Evolutionary conservation across 1,140 invertebrate species (phyloP).

Genomic region (Saxidomus purpurata): DNA sequence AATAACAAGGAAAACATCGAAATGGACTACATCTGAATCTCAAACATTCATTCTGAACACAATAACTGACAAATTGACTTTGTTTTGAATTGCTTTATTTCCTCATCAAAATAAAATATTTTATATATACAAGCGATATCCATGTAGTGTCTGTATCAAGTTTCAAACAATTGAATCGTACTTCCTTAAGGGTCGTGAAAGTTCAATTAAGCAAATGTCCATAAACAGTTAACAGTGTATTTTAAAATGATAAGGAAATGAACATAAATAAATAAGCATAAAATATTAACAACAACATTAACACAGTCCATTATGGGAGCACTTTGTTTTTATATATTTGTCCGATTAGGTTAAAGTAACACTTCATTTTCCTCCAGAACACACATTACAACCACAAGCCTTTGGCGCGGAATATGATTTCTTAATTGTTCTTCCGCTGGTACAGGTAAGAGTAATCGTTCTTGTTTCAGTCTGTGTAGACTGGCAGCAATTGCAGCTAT

Average conservation of each 20-base stretch:
- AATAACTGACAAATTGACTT: too few species aligned
- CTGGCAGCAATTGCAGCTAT: conserved; percentile 73
- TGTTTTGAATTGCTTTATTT: conserved; percentile 21
- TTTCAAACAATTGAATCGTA: not conserved
- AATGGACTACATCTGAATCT: too few species aligned
- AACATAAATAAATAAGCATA: conserved; percentile 29
- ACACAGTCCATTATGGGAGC: not conserved
- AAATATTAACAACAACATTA: conserved; percentile 24
- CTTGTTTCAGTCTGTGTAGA: conserved; percentile 56
- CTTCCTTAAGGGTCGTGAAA: not conserved
- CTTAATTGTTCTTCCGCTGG: conserved; percentile 64
- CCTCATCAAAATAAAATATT: conserved; percentile 42
- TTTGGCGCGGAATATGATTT: conserved; percentile 68
- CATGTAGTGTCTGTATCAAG: too few species aligned
- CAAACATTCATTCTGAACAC: too few species aligned
- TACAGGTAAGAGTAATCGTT: conserved; percentile 66
- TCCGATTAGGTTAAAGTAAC: not conserved
- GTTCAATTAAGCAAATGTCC: too few species aligned
- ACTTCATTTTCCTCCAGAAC: conserved; percentile 52
- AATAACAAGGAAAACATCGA: too few species aligned
- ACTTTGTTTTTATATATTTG: not conserved
- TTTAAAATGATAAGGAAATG: conserved; percentile 32
- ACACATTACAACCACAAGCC: conserved; percentile 70
- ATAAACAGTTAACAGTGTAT: not conserved
- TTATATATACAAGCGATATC: not conserved